phyloP scores from a whole-genome alignment of 1,140 invertebrate genomes.

The Drosophila kanapiae region DNA sequence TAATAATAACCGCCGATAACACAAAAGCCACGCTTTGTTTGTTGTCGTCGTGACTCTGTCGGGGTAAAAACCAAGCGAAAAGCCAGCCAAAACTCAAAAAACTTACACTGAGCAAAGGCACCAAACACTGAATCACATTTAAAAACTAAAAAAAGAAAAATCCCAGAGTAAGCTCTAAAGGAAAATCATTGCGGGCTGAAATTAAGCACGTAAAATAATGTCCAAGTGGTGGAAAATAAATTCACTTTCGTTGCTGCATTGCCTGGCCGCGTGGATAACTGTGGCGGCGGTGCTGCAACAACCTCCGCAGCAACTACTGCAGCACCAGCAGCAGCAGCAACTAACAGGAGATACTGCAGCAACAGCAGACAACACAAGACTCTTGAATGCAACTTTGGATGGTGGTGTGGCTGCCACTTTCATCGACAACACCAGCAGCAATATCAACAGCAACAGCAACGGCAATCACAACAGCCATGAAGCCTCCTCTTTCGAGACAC shows the following conservation, averaged over 20 bases:
- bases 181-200: constrained; percentile 49
- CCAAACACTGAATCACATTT: constrained; percentile 1
- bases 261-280: constrained; percentile 36
- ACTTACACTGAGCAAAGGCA: constrained; percentile 23
- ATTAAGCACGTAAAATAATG: constrained; percentile 64
- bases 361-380: constrained; percentile 40
- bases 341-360: constrained; percentile 37
- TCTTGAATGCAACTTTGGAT: constrained; percentile 57
- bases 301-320: constrained; percentile 28
- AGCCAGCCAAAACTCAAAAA: constrained; percentile 23
- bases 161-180: constrained; percentile 9
- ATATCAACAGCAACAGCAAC: constrained; percentile 13
- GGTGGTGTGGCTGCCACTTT: constrained; percentile 55
- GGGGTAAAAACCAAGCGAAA: constrained; percentile 24
- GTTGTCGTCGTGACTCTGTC: constrained; percentile 16
- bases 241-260: constrained; percentile 74
- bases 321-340: constrained; percentile 30
- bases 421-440: constrained; percentile 60
- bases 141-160: constrained; percentile 25
- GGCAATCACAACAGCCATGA: constrained; percentile 35
- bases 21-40: constrained; percentile 71
- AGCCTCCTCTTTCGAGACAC: constrained; percentile 58
- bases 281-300: constrained; percentile 52
- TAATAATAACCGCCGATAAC: constrained; percentile 38
- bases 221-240: constrained; percentile 66